Evolutionary conservation across 2,113 vertebrate genomes (phyloP), one percentile per base, ranked within the genome.

Genomic region (Cyprinus carpio): DNA sequence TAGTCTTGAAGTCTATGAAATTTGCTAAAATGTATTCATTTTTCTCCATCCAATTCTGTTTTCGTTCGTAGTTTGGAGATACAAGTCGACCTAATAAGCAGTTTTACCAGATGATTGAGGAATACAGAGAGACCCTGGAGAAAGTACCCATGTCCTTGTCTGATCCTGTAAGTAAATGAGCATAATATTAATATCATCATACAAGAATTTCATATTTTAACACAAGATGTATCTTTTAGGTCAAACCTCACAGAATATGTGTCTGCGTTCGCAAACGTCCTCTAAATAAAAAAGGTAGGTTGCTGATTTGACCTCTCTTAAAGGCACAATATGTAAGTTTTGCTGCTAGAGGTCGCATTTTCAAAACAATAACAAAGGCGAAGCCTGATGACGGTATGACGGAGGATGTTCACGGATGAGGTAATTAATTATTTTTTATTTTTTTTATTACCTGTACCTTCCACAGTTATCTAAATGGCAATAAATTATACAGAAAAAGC

Each of bases 241-340:
- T 95, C 31, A 96, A 97, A 89, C 90, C 96, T 65, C 96, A 95
- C 6, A 95, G 93, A 88, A 98, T 99, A 91, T 98, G 97, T 88
- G 98, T 99, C 43, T 99, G 98, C 58, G 96, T 99, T 82, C 96
- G 98, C 67, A 99, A 99, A 90, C 96, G 98, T 0, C 98, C 98
- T 0, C 93, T 99, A 12, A 99, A 97, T 91, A 98, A 95, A 86
- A 95, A 96, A 94, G 98, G 98, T 97, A 90, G 85, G 84, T 7
- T 31, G 0, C 1, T 78, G 7, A 67, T 29, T 23, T 51, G 8
- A 54, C n/a, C 5, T n/a, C 69, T 25, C 13, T 27, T 34, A 43
- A 40, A 40, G 40, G 40, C 7, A 34, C 34, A 34, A 34, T 34
- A 34, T 34, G 34, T 5, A 34, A 0, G 34, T 34, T 34, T 34